Percentiles rank a stretch among this genome's conserved stretches.
Conservation (phyloP, 2,888 invertebrate genomes). For the Leptinotarsa juncta region DNA sequence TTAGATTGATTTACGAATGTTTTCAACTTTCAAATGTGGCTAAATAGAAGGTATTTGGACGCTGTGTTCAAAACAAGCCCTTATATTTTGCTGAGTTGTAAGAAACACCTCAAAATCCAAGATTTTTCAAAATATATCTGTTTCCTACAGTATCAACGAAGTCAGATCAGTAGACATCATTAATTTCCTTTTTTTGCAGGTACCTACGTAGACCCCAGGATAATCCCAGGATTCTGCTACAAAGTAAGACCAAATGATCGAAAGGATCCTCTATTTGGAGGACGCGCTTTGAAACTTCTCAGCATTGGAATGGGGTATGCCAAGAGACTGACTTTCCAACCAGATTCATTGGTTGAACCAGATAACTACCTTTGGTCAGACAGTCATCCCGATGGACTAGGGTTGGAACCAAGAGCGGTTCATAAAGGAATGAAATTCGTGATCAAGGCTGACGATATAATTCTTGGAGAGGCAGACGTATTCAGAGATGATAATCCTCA, state of each 20-base stretch:
- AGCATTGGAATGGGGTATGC: slow-evolving; percentile 82
- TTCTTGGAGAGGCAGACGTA: slow-evolving; percentile 75
- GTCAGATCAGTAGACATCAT: too few relatives aligned
- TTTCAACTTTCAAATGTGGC: too few relatives aligned
- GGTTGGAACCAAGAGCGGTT: slow-evolving; percentile 76
- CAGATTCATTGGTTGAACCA: slow-evolving; percentile 71
- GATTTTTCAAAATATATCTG: too few relatives aligned
- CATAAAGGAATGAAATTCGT: slow-evolving; percentile 75
- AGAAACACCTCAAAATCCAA: too few relatives aligned
- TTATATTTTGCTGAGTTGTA: too few relatives aligned
- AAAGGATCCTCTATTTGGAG: slow-evolving; percentile 74
- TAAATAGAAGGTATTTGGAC: too few relatives aligned
- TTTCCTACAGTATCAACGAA: too few relatives aligned
- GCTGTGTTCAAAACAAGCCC: too few relatives aligned
- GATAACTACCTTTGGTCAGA: slow-evolving; percentile 84
- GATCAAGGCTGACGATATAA: slow-evolving; percentile 70
- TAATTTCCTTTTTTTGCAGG: slow-evolving; percentile 56
- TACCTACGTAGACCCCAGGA: slow-evolving; percentile 78
- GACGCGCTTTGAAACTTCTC: slow-evolving; percentile 72
- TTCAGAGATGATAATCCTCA: slow-evolving; percentile 78
- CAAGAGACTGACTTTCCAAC: slow-evolving; percentile 79
- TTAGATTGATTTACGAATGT: too few relatives aligned
- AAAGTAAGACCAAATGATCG: slow-evolving; percentile 76
- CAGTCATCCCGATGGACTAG: slow-evolving; percentile 78
- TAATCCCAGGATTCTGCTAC: slow-evolving; percentile 80